These are phyloP conservation scores for Leptinotarsa haldemani DNA, from an alignment of 2,888 invertebrate genomes.

Conservation along the genomic window DNA sequence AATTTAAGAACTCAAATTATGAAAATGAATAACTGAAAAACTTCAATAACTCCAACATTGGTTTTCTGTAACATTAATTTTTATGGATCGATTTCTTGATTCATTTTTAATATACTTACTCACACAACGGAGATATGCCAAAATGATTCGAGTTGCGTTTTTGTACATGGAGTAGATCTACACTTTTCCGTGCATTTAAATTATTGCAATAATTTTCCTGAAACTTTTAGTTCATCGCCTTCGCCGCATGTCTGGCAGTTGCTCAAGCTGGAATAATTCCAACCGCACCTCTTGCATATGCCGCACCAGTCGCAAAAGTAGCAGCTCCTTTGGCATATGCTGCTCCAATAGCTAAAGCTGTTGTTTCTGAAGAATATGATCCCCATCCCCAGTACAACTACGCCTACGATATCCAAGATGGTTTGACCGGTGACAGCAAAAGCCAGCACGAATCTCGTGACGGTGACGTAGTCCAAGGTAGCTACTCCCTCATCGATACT, in stretches of 20 bases:
- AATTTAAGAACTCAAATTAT: too few relatives aligned
- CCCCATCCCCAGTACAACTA: conserved; percentile 69
- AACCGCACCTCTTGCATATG: conserved; percentile 34
- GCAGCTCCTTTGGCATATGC: conserved; percentile 46
- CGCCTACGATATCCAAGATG: conserved; percentile 71
- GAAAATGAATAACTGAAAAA: too few relatives aligned
- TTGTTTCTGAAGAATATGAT: conserved; percentile 57
- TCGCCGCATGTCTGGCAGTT: conserved; percentile 48
- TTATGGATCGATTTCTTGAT: too few relatives aligned
- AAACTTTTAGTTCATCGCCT: conserved; percentile 43
- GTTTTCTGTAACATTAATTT: too few relatives aligned
- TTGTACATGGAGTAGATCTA: not conserved
- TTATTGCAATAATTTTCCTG: too few relatives aligned
- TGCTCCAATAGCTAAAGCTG: conserved; percentile 43
- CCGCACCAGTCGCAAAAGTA: conserved; percentile 38
- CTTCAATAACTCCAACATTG: too few relatives aligned
- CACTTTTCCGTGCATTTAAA: too few relatives aligned
- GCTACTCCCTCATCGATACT: conserved; percentile 70
- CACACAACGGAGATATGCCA: too few relatives aligned
- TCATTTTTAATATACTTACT: too few relatives aligned
- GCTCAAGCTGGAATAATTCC: conserved; percentile 61
- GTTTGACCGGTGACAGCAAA: conserved; percentile 71
- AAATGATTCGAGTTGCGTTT: too few relatives aligned
- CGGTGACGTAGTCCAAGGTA: conserved; percentile 74
- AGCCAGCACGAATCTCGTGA: conserved; percentile 73